Base-by-base conservation (phyloP, 2,888 invertebrate species). In the Cryptops parisi region DNA sequence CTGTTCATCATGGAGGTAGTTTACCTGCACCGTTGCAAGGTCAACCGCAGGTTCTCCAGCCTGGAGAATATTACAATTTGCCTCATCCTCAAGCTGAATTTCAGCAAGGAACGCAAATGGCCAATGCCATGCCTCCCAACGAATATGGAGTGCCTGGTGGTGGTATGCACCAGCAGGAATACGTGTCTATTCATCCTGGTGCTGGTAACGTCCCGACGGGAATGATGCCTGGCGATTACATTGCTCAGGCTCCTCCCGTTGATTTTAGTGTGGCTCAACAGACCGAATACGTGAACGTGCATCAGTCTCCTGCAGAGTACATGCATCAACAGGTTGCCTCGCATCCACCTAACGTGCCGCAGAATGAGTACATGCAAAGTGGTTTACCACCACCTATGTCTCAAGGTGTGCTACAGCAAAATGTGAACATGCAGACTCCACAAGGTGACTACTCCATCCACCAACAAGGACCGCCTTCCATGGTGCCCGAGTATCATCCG, bases 61-160 rank as follows among this genome's bases (percentile, higher is more conserved):
- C 73, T 74, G 54, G 69, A 70, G 65, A 60, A 72, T 75, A 59
- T n/a, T 51, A 51, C 26, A 33, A 33, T 33, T 23, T 43, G 17
- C 47, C 51, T n/a, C 25, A 19, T 5, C 25, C 23, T 26, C 51
- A 51, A 26, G 44, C 9, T 26, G 51, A 51, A 26, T 51, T 43
- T 26, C n/a, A n/a, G n/a, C 51, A 51, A 24, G 46, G 46, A 17
- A 9, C 23, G 17, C 43, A 41, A 6, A 19, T 41, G 43, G 33
- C 22, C 3, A 33, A 2, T 3, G 12, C 12, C 9, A 17, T n/a
- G 15, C 50, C n/a, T 4, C 41, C 27, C 2, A 21, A 25, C 9
- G 43, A 51, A 17, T 43, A 24, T 26, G 33, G 33, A 33, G 33
- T 33, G 33, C 33, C 33, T 33, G 47, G 19, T 15, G 9, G 17